Base-by-base conservation (phyloP, 2,113 vertebrate species). In the Cryptotis parvus region DNA sequence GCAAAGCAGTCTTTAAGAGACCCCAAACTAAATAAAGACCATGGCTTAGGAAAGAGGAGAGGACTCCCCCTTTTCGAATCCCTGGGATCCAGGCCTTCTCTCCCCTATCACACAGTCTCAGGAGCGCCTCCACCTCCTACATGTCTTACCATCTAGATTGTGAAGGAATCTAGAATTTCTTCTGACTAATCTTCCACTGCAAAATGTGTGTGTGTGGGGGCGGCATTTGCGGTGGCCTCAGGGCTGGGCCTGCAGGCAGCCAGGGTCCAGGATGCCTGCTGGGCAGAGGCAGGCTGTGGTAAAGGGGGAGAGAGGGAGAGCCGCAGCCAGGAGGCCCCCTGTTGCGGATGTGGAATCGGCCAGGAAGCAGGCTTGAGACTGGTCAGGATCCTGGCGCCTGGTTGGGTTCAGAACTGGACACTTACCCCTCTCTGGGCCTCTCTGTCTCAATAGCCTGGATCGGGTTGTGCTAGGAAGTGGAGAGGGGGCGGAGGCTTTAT, bases 111-210 rank as follows among this genome's bases (percentile, higher is more conserved):
- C 90, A n/a, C 90, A 78, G 41, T 61, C 26, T n/a, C 29, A 88
- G 95, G 93, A 97, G 94, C 95, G 95, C 95, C 95, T 93, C 35
- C 3, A 37, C 87, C 75, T 87, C 77, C 83, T 43, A 31, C 85
- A 90, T 94, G 90, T 85, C 94, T 70, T 77, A 73, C 55, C 70
- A 63, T 91, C 91, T 86, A 93, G 95, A 96, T 96, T 96, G 95
- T 96, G 96, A 93, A 96, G 96, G 96, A 96, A 96, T 97, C 94
- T 39, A n/a, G 58, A 79, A 91, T 96, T 96, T 96, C n/a, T n/a
- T n/a, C n/a, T n/a, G n/a, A n/a, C 90, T 92, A 43, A 80, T 94
- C 65, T 88, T 90, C n/a, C 39, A 78, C 92, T 93, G 89, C 86
- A 92, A 93, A 93, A 33, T 55, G 15, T 84, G 75, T 81, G 63